Evolutionary conservation across 2,113 vertebrate species (phyloP).

Genomic region (Hydrochoerus hydrochaeris): DNA sequence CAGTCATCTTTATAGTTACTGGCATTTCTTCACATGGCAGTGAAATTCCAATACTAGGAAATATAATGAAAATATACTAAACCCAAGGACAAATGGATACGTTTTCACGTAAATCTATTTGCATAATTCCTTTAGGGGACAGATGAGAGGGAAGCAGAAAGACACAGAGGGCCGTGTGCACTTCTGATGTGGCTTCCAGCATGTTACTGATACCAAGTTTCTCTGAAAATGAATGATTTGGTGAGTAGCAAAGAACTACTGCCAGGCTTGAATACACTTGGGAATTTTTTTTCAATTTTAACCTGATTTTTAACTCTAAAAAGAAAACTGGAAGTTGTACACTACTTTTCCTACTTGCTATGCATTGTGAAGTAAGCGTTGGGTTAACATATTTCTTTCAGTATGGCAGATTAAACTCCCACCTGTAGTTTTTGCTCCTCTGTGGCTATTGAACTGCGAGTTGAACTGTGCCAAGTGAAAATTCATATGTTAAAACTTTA

Average conservation of each 20-base stretch:
- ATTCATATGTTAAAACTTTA: background rate
- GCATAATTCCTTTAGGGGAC: background rate
- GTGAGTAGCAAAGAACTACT: background rate
- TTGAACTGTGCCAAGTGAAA: background rate
- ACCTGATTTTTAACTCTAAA: background rate
- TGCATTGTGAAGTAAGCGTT: background rate
- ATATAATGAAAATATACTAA: no score
- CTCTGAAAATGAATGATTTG: background rate
- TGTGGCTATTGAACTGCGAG: background rate
- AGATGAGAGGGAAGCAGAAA: background rate
- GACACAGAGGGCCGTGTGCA: background rate
- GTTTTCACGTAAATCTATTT: background rate
- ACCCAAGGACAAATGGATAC: background rate
- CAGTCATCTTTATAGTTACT: background rate
- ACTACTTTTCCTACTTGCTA: background rate
- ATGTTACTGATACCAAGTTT: background rate
- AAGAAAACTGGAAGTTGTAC: background rate
- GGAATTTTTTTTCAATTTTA: background rate
- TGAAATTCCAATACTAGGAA: background rate
- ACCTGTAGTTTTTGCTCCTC: background rate
- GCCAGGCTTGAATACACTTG: background rate
- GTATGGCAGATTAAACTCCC: background rate
- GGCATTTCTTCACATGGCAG: background rate
- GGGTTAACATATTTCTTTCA: background rate
- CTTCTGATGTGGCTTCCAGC: background rate